Evolutionary conservation across 2,888 invertebrate species (phyloP).

Genomic region (Dasysyrphus albostriatus): DNA sequence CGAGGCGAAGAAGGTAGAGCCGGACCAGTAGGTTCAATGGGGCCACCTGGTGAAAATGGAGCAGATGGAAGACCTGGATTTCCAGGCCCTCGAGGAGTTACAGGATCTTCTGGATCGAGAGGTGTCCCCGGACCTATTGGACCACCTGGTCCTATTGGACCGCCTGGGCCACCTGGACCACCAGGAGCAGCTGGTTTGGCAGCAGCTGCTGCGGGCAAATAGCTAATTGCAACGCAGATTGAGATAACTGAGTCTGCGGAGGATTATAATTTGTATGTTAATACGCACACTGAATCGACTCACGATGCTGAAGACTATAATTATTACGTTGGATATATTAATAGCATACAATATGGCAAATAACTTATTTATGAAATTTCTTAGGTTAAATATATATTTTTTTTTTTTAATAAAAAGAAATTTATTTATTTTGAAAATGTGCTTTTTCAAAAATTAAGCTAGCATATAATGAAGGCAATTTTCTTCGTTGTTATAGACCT

Average conservation of each 20-base stretch:
- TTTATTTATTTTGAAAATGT: too few relatives aligned
- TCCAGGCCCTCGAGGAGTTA: conserved; percentile 38
- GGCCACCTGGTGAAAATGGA: conserved; percentile 57
- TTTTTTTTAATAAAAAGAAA: not conserved
- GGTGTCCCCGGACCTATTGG: conserved; percentile 54
- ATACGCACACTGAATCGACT: not conserved
- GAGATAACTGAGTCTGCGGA: not conserved
- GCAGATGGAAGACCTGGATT: conserved; percentile 61
- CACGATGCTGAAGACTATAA: not conserved
- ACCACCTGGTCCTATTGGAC: conserved; percentile 52
- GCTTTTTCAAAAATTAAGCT: too few relatives aligned
- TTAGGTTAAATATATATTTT: too few relatives aligned
- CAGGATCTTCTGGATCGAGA: conserved; percentile 41
- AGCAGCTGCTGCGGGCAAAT: conserved; percentile 6
- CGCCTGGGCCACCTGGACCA: conserved; percentile 31
- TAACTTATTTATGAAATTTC: not conserved
- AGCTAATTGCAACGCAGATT: not conserved
- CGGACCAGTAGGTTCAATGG: conserved; percentile 51
- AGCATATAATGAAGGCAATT: too few relatives aligned
- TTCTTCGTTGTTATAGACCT: too few relatives aligned
- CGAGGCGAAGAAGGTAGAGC: conserved; percentile 59
- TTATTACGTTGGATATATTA: not conserved
- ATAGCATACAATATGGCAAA: not conserved
- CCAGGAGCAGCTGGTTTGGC: conserved; percentile 6
- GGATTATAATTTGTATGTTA: not conserved